These are phyloP conservation scores for Malurus melanocephalus DNA, from an alignment of 2,113 vertebrate species.

Conservation along the genomic window DNA sequence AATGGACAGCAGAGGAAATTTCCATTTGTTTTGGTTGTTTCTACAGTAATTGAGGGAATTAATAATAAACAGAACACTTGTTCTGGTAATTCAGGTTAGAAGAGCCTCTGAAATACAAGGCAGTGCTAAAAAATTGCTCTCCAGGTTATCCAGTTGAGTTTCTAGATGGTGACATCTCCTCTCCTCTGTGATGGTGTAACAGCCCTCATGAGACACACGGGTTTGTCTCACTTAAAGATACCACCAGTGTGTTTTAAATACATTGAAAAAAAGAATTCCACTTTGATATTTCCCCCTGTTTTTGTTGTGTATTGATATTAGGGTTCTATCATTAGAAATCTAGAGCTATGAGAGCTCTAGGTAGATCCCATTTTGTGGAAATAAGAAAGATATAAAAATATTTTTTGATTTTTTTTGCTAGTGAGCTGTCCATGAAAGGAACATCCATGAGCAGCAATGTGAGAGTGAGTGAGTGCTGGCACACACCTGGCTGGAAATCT, in stretches of 20 bases:
- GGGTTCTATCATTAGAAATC: not conserved
- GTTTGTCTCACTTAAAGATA: not conserved
- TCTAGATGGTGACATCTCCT: not conserved
- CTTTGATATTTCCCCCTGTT: not conserved
- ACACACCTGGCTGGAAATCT: not conserved
- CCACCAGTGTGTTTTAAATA: not conserved
- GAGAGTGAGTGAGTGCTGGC: not conserved
- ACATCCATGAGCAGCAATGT: not conserved
- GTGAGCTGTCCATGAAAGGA: not conserved
- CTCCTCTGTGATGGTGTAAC: not conserved
- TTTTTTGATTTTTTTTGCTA: not conserved
- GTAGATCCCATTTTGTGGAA: not conserved
- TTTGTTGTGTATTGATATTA: not conserved
- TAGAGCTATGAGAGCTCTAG: not conserved
- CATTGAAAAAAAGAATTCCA: not conserved
- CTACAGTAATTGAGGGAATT: constrained; percentile 63
- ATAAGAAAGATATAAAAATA: not conserved
- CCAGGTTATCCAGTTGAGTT: not conserved
- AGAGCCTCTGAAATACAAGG: constrained; percentile 1
- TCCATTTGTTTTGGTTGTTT: constrained; percentile 55
- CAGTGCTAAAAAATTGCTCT: not conserved
- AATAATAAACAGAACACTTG: constrained; percentile 58
- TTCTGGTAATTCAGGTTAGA: constrained; percentile 21
- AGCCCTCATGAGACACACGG: not conserved
- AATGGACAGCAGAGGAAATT: constrained; percentile 35